Evolutionary conservation across 2,888 invertebrate genomes (phyloP).

Genomic region (Cataglyphis livida): DNA sequence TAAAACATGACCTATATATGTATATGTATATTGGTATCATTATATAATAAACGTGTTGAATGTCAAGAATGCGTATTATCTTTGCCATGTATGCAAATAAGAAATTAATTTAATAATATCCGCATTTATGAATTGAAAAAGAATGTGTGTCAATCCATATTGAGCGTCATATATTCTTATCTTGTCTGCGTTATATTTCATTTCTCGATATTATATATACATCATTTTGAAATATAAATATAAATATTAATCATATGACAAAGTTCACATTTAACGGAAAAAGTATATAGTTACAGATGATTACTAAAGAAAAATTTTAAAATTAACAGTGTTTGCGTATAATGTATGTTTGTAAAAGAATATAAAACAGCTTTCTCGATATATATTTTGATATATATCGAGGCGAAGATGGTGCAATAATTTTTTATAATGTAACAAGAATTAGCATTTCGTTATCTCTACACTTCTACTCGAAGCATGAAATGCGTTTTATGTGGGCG

Average conservation of each 20-base stretch:
- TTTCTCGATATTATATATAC: background rate
- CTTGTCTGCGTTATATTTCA: background rate
- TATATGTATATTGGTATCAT: background rate
- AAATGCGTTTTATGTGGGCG: background rate
- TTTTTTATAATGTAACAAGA: background rate
- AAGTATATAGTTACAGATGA: background rate
- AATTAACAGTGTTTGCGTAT: background rate
- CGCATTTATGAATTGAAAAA: background rate
- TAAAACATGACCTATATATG: background rate
- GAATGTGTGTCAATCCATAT: background rate
- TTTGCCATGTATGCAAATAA: background rate
- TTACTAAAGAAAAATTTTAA: background rate
- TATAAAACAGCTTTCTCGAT: background rate
- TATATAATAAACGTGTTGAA: no score
- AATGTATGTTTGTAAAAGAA: background rate
- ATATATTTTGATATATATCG: background rate
- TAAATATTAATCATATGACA: background rate
- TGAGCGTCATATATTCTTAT: background rate
- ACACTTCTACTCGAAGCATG: background rate
- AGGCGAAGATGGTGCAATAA: background rate
- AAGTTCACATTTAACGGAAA: background rate
- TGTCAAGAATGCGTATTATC: background rate
- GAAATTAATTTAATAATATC: background rate
- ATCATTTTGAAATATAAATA: background rate
- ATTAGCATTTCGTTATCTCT: background rate